phyloP scores from a whole-genome alignment of 2,888 invertebrate genomes.

The Neuroscelio doddi region DNA sequence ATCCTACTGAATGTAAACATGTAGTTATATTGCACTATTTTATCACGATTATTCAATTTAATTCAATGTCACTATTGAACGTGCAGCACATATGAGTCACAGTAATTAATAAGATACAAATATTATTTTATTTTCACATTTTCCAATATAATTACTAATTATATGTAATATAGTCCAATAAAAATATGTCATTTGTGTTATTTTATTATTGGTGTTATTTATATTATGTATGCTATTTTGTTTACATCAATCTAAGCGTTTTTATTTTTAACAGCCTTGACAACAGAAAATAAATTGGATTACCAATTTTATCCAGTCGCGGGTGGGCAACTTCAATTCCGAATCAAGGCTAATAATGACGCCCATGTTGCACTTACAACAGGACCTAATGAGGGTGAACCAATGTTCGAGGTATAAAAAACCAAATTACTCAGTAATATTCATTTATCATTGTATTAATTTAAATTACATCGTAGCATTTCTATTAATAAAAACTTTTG shows the following conservation, averaged over 20 bases:
- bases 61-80: conserved; percentile 5
- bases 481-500: too few relatives aligned
- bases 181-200: too few relatives aligned
- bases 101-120: conserved; percentile 13
- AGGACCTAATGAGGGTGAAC: conserved; percentile 80
- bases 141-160: background rate
- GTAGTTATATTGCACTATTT: too few relatives aligned
- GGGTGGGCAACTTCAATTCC: conserved; percentile 82
- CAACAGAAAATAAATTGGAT: conserved; percentile 85
- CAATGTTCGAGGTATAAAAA: conserved; percentile 83
- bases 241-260: conserved; percentile 12
- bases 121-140: conserved; percentile 13
- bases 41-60: too few relatives aligned
- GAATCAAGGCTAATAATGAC: conserved; percentile 85
- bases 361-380: conserved; percentile 88
- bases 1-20: too few relatives aligned
- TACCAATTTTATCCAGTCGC: conserved; percentile 86
- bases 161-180: background rate
- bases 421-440: too few relatives aligned
- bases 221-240: too few relatives aligned
- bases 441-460: background rate
- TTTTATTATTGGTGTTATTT: too few relatives aligned
- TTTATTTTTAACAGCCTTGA: conserved; percentile 78
- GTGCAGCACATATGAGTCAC: conserved; percentile 6
- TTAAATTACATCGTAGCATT: too few relatives aligned